phyloP scores from a whole-genome alignment of 2,888 invertebrate genomes.

The Sipha maydis region DNA sequence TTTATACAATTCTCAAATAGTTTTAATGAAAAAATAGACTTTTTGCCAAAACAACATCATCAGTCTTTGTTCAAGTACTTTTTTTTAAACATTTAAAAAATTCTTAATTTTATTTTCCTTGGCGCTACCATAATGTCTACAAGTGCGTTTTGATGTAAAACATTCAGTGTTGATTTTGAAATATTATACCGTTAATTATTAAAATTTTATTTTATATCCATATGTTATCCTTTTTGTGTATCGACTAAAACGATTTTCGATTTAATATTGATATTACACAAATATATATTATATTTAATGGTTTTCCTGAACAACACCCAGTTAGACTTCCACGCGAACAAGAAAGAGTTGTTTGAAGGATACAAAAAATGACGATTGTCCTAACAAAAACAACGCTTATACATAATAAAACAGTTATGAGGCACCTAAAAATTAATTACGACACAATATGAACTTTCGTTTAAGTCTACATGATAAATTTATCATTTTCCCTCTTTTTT shows the following conservation, averaged over 20 bases:
- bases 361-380: conserved; percentile 62
- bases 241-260: conserved; percentile 23
- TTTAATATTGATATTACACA: conserved; percentile 25
- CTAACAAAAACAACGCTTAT: conserved; percentile 61
- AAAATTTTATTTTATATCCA: conserved; percentile 1
- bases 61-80: conserved; percentile 64
- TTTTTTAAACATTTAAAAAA: conserved; percentile 61
- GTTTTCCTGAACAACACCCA: conserved; percentile 62
- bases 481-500: conserved; percentile 11
- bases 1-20: conserved; percentile 62
- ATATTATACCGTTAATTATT: conserved; percentile 32
- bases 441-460: conserved; percentile 49
- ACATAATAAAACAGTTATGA: conserved; percentile 61
- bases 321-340: conserved; percentile 61
- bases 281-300: background rate
- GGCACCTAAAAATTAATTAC: conserved; percentile 60
- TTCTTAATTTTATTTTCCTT: conserved; percentile 60
- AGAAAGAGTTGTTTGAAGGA: conserved; percentile 60
- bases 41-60: conserved; percentile 64
- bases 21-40: conserved; percentile 63
- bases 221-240: conserved; percentile 39
- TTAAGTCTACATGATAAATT: conserved; percentile 64
- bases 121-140: conserved; percentile 60
- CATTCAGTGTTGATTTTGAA: conserved; percentile 40
- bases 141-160: conserved; percentile 48